Evolutionary conservation across 2,888 invertebrate species (phyloP), one percentile per base, ranked within the genome.

Genomic region (Lamellibrachia columna): DNA sequence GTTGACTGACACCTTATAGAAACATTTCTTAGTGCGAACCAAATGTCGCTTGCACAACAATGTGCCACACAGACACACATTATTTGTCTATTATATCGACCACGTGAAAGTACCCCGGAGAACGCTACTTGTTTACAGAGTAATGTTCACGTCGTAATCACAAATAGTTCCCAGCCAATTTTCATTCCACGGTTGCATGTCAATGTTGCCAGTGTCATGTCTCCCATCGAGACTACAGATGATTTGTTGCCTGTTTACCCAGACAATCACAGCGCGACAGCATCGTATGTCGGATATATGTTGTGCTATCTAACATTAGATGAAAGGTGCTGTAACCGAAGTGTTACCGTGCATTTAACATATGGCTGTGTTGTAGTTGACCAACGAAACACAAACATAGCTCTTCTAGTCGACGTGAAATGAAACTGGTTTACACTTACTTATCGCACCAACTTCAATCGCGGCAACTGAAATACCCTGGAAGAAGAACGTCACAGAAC

Each of bases 401-500:
- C 75, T 22, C 75, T 75, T 75, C 6, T 75, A n/a, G 75, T 75
- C 75, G 3, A 15, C 75, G 4, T 22, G 22, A 75, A 75, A 75
- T 22, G 22, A 75, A 75, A 4, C 6, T 22, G 22, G 75, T 75
- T 22, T 75, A 75, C 75, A 75, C 75, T 75, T 75, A 75, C 75
- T 22, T 75, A 75, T 75, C 75, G 75, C 22, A 75, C 75, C 75
- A 75, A 75, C 75, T 75, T 75, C 75, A 75, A 75, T 15, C 75
- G 75, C 75, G 75, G 75, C 75, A 75, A 75, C n/a, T n/a, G 75
- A 75, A 75, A 75, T 15, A 75, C 75, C 15, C 75, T 75, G 75
- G 22, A 75, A 75, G 75, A 75, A 75, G 75, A 75, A n/a, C 75
- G 15, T 22, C 22, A 75, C 22, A 75, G 22, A 75, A n/a, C 75